Base-by-base conservation (phyloP, 2,888 invertebrate species). In the Acleris cristana region DNA sequence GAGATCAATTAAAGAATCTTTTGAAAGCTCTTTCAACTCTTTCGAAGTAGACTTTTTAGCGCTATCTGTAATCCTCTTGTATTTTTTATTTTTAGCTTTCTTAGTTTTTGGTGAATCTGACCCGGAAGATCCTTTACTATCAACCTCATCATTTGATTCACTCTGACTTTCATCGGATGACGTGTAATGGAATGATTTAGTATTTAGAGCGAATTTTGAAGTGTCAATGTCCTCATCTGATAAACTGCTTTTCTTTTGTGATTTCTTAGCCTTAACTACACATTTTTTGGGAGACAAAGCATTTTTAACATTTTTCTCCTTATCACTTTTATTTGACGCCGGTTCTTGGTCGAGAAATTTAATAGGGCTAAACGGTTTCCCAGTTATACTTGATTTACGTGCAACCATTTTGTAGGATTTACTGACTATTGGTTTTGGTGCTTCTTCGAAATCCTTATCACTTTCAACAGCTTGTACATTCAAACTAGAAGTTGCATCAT, bases 351-450 rank as follows among this genome's bases (percentile, higher is more conserved):
- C 90, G 64, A 85, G 75, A 76, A 90, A 90, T 73, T 89, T 88
- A 2, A 89, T 88, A 14, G 92, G 92, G 69, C 90, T 92, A 74
- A 92, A 92, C 49, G 91, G 92, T 79, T 91, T 90, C n/a, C 92
- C 92, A 19, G 92, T 92, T 53, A 92, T 88, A 71, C 92, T 92
- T 23, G 92, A 91, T 80, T 92, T 92, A 58, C 92, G 80, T 53
- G 92, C 92, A n/a, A 93, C 92, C 92, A 92, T 93, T 83, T 92
- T 92, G 74, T 92, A 92, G 19, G 92, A 92, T 75, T 93, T 93
- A 71, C 92, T 92, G 19, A 92, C 84, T 70, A 92, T 90, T 57
- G 90, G 86, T 78, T 87, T 86, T 57, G 92, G 90, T 64, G 84
- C 82, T 62, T 89, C 87, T 66, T 85, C 87, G 2, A 69, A 45